phyloP scores from a whole-genome alignment of 2,888 invertebrate genomes.

The Lottia gigantea region DNA sequence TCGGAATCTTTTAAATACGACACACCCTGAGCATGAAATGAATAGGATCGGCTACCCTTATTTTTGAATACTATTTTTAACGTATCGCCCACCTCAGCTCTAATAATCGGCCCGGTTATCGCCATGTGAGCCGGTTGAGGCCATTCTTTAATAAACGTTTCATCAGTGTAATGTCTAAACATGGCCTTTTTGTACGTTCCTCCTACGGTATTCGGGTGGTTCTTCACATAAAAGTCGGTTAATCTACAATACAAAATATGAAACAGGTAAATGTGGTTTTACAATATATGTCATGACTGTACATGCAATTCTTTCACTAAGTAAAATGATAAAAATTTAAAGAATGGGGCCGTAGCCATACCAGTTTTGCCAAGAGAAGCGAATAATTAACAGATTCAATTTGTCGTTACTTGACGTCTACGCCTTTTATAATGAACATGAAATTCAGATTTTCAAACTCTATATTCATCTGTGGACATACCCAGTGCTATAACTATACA shows the following conservation, averaged over 20 bases:
- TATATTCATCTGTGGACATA: too few species aligned
- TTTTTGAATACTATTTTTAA: constrained; percentile 28
- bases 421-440: too few species aligned
- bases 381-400: too few species aligned
- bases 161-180: constrained; percentile 30
- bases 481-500: too few species aligned
- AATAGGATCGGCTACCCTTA: constrained; percentile 17
- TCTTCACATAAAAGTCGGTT: constrained; percentile 25
- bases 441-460: too few species aligned
- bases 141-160: constrained; percentile 19
- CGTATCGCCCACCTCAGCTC: constrained; percentile 27
- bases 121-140: constrained; percentile 29
- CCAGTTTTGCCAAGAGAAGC: too few species aligned
- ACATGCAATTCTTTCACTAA: too few species aligned
- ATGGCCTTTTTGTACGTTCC: constrained; percentile 30
- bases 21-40: constrained; percentile 31
- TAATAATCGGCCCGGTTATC: constrained; percentile 30
- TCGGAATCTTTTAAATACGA: constrained; percentile 28
- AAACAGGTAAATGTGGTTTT: too few species aligned
- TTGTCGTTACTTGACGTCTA: too few species aligned
- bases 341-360: too few species aligned
- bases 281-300: too few species aligned
- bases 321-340: too few species aligned
- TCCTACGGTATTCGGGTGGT: constrained; percentile 21
- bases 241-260: constrained; percentile 14